Base-by-base conservation (phyloP, 2,888 invertebrate genomes). In the Plebejus melissa region DNA sequence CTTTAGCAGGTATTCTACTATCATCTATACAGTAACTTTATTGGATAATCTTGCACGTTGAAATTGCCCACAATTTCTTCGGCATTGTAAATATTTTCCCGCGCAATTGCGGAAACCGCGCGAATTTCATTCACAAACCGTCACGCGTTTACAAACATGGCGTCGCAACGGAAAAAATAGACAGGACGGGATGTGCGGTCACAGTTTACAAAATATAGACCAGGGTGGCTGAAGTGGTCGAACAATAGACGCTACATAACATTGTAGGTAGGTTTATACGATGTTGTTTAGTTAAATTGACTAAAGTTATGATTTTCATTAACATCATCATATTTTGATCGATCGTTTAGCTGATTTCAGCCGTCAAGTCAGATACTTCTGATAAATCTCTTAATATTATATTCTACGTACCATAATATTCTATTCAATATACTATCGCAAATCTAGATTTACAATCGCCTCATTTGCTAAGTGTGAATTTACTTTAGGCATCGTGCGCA, bases 61-160 rank as follows among this genome's bases (percentile, higher is more conserved):
- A 4, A 32, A 16, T 65, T 36, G 65, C 2, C 36, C 36, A 16
- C n/a, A 41, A 22, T 22, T 22, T 70, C 38, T 74, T 69, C 50
- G 22, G 69, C 32, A 77, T 76, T 76, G 77, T 76, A 78, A 80
- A 79, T 78, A 80, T 74, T 76, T 77, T 77, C 79, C 79, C 78
- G 86, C 87, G 88, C 87, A 86, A 87, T 90, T 84, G 84, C 89
- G 93, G 90, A 92, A 93, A 90, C 84, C 81, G 85, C 87, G 88
- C 87, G 86, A 90, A 92, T 88, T 91, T 91, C 93, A 93, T 93
- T 93, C 88, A 93, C 85, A 80, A 86, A 87, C 87, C 88, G 89
- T 81, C 83, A 84, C 80, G 80, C 82, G 88, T 93, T 93, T 93
- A 92, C 90, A 91, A 93, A 93, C 90, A 93, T 86, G 83, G 86